phyloP scores from a whole-genome alignment of 2,888 invertebrate species.

The Eretmocerus hayati region DNA sequence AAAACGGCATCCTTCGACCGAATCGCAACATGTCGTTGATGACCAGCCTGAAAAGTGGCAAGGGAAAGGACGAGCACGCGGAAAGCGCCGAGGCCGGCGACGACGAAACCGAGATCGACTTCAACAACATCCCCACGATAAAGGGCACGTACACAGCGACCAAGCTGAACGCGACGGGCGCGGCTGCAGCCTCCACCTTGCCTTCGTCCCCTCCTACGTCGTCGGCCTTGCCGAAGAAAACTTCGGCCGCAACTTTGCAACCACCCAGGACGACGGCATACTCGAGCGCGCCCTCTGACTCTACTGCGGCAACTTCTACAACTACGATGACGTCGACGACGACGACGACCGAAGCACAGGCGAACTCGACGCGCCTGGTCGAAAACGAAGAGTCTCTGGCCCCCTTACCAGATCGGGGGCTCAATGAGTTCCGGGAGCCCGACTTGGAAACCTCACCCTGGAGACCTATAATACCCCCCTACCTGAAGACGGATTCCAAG shows the following conservation, averaged over 20 bases:
- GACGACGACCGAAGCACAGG: neutral
- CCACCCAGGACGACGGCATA: conserved; percentile 40
- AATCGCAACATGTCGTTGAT: conserved; percentile 37
- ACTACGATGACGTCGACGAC: neutral
- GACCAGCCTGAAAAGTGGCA: conserved; percentile 32
- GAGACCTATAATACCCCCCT: conserved; percentile 41
- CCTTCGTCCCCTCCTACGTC: conserved; percentile 13
- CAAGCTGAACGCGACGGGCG: conserved; percentile 36
- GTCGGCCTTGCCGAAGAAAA: conserved; percentile 10
- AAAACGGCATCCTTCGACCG: conserved; percentile 40
- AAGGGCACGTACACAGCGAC: conserved; percentile 42
- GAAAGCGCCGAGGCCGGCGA: neutral
- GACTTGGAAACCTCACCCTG: conserved; percentile 43
- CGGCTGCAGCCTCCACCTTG: too few relatives aligned
- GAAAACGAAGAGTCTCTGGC: neutral
- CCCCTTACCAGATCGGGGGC: conserved; percentile 8
- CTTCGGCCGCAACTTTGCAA: conserved; percentile 34
- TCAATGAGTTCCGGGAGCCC: conserved; percentile 37
- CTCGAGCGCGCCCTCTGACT: conserved; percentile 31
- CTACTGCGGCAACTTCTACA: conserved; percentile 1
- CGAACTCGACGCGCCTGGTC: neutral
- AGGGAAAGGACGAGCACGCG: neutral
- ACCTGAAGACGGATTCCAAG: conserved; percentile 33
- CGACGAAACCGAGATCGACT: conserved; percentile 35
- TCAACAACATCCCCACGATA: conserved; percentile 42